Base-by-base conservation (phyloP, 2,888 invertebrate species). In the Shargacucullia verbasci region DNA sequence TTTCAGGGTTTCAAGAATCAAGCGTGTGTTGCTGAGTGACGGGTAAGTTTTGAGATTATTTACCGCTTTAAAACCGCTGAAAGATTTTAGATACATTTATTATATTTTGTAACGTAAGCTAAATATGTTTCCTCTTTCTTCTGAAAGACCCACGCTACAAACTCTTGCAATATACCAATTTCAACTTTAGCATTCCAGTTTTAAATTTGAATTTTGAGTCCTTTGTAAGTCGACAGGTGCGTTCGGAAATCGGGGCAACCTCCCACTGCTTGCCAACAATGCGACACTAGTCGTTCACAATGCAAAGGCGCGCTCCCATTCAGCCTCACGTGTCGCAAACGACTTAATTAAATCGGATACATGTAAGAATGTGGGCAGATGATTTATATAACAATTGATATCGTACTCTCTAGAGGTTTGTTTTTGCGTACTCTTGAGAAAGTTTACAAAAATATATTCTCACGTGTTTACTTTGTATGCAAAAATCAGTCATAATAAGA, bases 181-280 rank as follows among this genome's bases (percentile, higher is more conserved):
- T 80, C 84, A 79, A 64, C 58, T 71, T 69, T 67, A 73, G n/a
- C 44, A 55, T 72, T 69, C 43, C 53, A 66, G 66, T 65, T 71
- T 80, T 84, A 87, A 78, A 81, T 78, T 81, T 50, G 76, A 75
- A 60, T 79, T 73, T 70, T 37, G 53, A 57, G 46, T 48, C 47
- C 15, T 46, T 59, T 55, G 55, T 66, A 64, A 50, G 60, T 73
- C 74, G 91, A 92, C 93, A 94, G 92, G 92, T 94, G 92, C 89
- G 89, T 84, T 88, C 84, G 66, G 85, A 87, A 87, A 85, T 81
- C 86, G 77, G 85, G 83, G 56, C 73, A 70, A 74, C 91, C 92
- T 92, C 92, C 92, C 92, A 92, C 92, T 89, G 93, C 79, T 87
- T 84, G 84, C 78, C 85, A 80, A 92, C 91, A 92, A 92, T 85